Percentiles rank a stretch among this genome's conserved stretches.
These are phyloP conservation scores for Neosilurus mollespiculum DNA, from an alignment of 2,797 vertebrate genomes.

Conservation along the genomic window DNA sequence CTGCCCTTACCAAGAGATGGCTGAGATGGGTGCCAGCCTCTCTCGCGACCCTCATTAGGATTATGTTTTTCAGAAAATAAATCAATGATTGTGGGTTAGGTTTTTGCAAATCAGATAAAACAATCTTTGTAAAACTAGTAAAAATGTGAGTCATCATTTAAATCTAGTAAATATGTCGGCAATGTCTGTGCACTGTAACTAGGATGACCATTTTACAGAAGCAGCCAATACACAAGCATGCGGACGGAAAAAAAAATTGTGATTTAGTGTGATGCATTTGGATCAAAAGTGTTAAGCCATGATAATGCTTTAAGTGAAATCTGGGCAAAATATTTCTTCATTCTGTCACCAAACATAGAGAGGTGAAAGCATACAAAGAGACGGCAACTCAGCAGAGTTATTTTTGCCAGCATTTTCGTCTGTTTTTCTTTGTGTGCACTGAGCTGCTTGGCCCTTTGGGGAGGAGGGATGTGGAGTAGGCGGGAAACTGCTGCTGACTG, in stretches of 20 bases:
- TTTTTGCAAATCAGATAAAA: background rate
- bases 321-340: slow-evolving; percentile 27
- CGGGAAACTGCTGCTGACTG: slow-evolving; percentile 61
- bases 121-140: background rate
- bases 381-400: slow-evolving; percentile 27
- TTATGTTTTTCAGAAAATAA: too few relatives aligned
- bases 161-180: background rate
- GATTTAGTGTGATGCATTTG: background rate
- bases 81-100: background rate
- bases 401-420: slow-evolving; percentile 25
- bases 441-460: slow-evolving; percentile 18
- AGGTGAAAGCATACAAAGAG: slow-evolving; percentile 36
- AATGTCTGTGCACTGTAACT: background rate
- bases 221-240: background rate
- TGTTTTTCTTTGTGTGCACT: slow-evolving; percentile 27
- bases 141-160: background rate
- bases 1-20: too few relatives aligned
- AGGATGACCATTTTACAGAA: background rate
- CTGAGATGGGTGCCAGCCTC: too few relatives aligned
- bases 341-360: background rate
- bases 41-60: too few relatives aligned
- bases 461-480: slow-evolving; percentile 56
- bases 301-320: slow-evolving; percentile 21
- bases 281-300: background rate
- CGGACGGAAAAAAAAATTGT: background rate